These are phyloP conservation scores for Agrochola circellaris DNA, from an alignment of 2,888 invertebrate species.

Conservation along the genomic window DNA sequence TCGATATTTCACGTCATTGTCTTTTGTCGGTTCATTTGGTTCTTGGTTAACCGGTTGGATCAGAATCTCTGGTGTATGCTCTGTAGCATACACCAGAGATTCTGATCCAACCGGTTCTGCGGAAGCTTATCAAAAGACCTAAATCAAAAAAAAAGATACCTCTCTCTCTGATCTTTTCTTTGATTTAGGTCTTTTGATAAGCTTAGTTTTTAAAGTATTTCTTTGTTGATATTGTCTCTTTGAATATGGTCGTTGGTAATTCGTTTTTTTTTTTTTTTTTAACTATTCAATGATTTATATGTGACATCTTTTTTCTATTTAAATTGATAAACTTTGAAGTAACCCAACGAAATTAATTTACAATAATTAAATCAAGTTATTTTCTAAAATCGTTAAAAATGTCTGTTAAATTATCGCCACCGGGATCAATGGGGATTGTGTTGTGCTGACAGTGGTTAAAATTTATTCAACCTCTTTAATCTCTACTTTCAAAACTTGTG, in stretches of 20 bases:
- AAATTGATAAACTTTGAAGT: neutral
- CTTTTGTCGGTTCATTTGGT: neutral
- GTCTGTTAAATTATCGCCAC: neutral
- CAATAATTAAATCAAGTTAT: neutral
- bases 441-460: neutral
- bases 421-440: neutral
- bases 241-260: too few species aligned
- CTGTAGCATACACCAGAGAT: too few species aligned
- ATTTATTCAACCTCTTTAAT: neutral
- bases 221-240: too few species aligned
- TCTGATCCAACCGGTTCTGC: too few species aligned
- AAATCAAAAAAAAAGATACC: too few species aligned
- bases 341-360: neutral
- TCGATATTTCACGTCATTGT: too few species aligned
- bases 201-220: too few species aligned
- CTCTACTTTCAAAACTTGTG: neutral
- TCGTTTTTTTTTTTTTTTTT: too few species aligned
- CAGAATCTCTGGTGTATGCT: neutral
- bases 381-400: constrained; percentile 1
- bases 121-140: too few species aligned
- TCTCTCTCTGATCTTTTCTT: too few species aligned
- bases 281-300: neutral
- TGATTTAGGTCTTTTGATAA: too few species aligned
- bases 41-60: neutral
- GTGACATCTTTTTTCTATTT: neutral